Conservation (phyloP, 2,888 invertebrate genomes). For the Isotomurus palustris region DNA sequence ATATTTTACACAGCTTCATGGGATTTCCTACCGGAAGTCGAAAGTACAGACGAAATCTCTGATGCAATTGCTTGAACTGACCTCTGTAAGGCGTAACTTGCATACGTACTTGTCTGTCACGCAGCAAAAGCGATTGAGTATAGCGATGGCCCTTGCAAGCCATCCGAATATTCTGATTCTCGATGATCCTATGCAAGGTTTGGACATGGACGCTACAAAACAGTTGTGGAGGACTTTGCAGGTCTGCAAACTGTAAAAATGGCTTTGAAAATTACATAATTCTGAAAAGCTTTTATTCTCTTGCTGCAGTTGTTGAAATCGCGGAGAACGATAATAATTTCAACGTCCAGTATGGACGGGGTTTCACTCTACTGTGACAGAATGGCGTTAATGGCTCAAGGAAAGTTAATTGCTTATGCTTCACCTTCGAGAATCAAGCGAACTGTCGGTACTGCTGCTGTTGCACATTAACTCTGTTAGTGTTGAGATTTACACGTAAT, state of each 20-base stretch:
- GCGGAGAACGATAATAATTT: conserved; percentile 23
- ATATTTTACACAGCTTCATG: conserved; percentile 20
- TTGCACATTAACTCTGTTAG: not conserved
- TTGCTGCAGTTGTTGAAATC: conserved; percentile 11
- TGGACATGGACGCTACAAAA: conserved; percentile 22
- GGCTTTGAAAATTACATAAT: too few species aligned
- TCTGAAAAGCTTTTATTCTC: too few species aligned
- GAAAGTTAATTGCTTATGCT: conserved; percentile 29
- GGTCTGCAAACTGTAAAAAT: conserved; percentile 6
- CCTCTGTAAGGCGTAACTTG: conserved; percentile 13
- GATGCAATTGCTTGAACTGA: conserved; percentile 26
- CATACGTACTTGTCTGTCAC: conserved; percentile 15
- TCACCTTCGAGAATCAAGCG: conserved; percentile 15
- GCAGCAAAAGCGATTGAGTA: conserved; percentile 21
- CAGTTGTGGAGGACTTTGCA: conserved; percentile 31
- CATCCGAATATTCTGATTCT: conserved; percentile 28
- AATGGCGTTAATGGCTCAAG: conserved; percentile 24
- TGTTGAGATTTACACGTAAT: not conserved
- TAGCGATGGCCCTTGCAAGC: conserved; percentile 35
- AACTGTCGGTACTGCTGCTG: conserved; percentile 13
- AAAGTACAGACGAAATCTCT: conserved; percentile 21
- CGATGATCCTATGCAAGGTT: conserved; percentile 29
- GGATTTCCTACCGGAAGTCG: conserved; percentile 20
- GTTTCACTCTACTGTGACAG: conserved; percentile 25
- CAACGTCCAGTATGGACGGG: conserved; percentile 26